These are phyloP conservation scores for Catostomus latipinnis DNA, from an alignment of 2,797 vertebrate species.

Conservation along the genomic window DNA sequence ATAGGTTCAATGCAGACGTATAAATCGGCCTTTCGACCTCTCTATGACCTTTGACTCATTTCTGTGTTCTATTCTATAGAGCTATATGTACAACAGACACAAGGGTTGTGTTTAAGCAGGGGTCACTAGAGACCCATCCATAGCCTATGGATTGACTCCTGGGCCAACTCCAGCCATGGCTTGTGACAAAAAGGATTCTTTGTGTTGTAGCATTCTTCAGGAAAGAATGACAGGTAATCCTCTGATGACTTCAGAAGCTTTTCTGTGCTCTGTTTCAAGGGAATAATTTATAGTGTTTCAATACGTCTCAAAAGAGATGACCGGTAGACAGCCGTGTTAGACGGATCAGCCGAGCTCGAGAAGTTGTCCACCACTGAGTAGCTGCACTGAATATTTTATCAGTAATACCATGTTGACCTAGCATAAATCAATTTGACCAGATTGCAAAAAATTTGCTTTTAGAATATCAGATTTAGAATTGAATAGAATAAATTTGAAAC, in stretches of 20 bases:
- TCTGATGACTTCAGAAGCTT: not conserved
- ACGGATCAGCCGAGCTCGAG: not conserved
- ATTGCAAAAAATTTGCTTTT: not conserved
- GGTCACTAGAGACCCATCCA: not conserved
- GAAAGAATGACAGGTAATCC: not conserved
- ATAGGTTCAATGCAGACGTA: too few relatives aligned
- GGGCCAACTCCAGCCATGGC: too few relatives aligned
- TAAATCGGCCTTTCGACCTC: not conserved
- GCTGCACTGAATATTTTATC: not conserved
- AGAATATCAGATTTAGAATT: too few relatives aligned
- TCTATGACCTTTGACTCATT: constrained; percentile 15
- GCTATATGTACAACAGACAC: not conserved
- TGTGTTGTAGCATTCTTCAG: not conserved
- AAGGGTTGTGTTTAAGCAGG: not conserved
- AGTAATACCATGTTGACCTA: not conserved
- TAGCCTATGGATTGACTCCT: not conserved
- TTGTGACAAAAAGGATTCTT: not conserved
- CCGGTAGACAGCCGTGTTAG: constrained; percentile 14
- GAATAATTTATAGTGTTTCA: not conserved
- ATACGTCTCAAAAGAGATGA: not conserved
- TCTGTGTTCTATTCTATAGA: not conserved
- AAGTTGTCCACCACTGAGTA: not conserved
- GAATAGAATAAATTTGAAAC: too few relatives aligned
- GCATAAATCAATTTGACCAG: not conserved
- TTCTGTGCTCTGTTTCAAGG: not conserved